phyloP scores from a whole-genome alignment of 2,797 vertebrate species.

The Rhincodon typus region DNA sequence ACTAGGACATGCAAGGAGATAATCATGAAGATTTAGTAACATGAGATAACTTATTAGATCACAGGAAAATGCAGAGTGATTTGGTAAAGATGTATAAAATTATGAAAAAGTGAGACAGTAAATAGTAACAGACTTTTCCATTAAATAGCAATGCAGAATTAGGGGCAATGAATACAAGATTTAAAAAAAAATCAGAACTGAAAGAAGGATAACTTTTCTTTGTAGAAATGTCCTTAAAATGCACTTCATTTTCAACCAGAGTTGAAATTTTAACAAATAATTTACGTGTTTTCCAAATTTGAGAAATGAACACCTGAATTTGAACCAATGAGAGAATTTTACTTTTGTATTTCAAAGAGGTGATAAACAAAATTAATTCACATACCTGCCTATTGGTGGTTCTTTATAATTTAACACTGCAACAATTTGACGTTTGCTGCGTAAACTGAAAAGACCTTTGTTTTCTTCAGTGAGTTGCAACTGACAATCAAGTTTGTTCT shows the following conservation, averaged over 20 bases:
- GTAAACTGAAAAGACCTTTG: neutral
- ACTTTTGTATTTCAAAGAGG: neutral
- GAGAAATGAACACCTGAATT: neutral
- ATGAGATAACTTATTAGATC: neutral
- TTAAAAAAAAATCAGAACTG: neutral
- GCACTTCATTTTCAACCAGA: neutral
- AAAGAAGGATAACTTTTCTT: neutral
- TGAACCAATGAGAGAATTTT: neutral
- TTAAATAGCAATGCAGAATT: neutral
- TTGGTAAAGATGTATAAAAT: neutral
- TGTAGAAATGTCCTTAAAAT: neutral
- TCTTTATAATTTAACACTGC: conserved; percentile 46
- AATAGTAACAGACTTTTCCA: neutral
- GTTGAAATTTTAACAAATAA: neutral
- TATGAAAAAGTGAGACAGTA: neutral
- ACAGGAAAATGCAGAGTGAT: neutral
- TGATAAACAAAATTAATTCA: neutral
- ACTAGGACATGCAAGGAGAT: neutral
- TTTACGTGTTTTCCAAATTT: neutral
- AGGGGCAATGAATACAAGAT: neutral
- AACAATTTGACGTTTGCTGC: conserved; percentile 39
- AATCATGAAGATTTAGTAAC: neutral
- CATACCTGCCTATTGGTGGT: conserved; percentile 47
- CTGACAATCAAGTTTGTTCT: neutral
- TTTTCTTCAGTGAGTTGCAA: neutral